Base-by-base conservation (phyloP, 2,888 invertebrate species). In the Chironomus tentans region DNA sequence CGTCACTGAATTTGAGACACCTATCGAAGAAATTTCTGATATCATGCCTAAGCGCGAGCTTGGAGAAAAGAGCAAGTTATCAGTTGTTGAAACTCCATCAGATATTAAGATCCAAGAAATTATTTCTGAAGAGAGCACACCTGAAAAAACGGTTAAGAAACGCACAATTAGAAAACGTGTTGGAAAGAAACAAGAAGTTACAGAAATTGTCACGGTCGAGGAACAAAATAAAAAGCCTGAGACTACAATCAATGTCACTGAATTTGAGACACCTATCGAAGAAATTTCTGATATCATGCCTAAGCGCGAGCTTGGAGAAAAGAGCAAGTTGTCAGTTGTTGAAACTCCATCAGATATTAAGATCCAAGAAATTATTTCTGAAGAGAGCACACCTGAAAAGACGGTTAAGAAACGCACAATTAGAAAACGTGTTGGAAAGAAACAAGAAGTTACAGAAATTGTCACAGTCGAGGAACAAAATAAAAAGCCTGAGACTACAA, bases 141-240 rank as follows among this genome's bases (percentile, higher is more conserved):
- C 78, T 0, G 80, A 78, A 68, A 81, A 80, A 21, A 65, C 77
- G 0, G 78, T 73, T 0, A 79, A 78, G 38, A 79, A 78, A 12
- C 22, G 77, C 76, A 56, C 78, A 78, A 68, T 85, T 77, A 80
- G 81, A 77, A 85, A 83, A 77, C 82, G 83, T 71, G 78, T 81
- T 22, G 86, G 84, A 77, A 81, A 83, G 56, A 81, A 83, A 78
- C 82, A 85, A 79, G 84, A 85, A 78, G 79, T 84, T 4, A 80
- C 84, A 12, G 84, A 85, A 80, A 83, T 84, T 76, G 79, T 82
- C 13, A 84, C 81, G 78, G 15, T 62, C 2, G 24, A 77, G 69
- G 73, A 68, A 47, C 76, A 77, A 5, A 68, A 77, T 0, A 70
- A 77, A 3, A 75, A 76, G 76, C 77, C 73, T 13, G 78, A 79